These are phyloP conservation scores for Cheumatopsyche charites DNA, from an alignment of 1,140 invertebrate genomes.

Conservation along the genomic window DNA sequence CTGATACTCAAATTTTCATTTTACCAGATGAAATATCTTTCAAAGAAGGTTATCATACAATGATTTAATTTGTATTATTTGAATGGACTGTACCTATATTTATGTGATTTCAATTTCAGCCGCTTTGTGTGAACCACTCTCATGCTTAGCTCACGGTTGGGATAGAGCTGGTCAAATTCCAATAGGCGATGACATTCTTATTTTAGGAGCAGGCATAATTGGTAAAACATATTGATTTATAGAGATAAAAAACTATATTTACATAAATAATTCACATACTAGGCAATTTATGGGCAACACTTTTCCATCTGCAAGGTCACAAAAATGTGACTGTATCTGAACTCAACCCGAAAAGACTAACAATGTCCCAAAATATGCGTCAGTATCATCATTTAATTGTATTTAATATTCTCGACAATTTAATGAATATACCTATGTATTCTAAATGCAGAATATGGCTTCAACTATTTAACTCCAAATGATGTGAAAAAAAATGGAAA, in stretches of 20 bases:
- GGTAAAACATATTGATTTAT: no score
- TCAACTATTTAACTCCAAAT: slow-evolving; percentile 62
- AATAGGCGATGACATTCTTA: slow-evolving; percentile 66
- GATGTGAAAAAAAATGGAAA: slow-evolving; percentile 60
- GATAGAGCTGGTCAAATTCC: slow-evolving; percentile 65
- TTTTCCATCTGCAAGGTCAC: slow-evolving; percentile 70
- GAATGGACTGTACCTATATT: slow-evolving; percentile 6
- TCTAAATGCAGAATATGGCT: slow-evolving; percentile 63
- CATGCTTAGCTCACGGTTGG: slow-evolving; percentile 71
- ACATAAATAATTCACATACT: no score
- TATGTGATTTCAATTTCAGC: no score
- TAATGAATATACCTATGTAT: background rate
- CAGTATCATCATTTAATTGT: slow-evolving; percentile 47
- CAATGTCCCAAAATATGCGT: slow-evolving; percentile 65
- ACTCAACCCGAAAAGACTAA: slow-evolving; percentile 62
- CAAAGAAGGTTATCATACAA: slow-evolving; percentile 60
- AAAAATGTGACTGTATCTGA: slow-evolving; percentile 71
- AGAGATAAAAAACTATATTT: slow-evolving; percentile 5
- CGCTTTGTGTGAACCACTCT: slow-evolving; percentile 69
- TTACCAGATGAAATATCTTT: slow-evolving; percentile 61
- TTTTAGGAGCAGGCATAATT: slow-evolving; percentile 74
- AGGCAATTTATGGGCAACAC: slow-evolving; percentile 68
- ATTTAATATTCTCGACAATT: slow-evolving; percentile 17
- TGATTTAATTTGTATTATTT: background rate
- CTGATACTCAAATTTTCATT: slow-evolving; percentile 65